Percentiles rank a stretch among this genome's conserved stretches.
Conservation (phyloP, 2,888 invertebrate genomes). For the Caenorhabditis sp. region DNA sequence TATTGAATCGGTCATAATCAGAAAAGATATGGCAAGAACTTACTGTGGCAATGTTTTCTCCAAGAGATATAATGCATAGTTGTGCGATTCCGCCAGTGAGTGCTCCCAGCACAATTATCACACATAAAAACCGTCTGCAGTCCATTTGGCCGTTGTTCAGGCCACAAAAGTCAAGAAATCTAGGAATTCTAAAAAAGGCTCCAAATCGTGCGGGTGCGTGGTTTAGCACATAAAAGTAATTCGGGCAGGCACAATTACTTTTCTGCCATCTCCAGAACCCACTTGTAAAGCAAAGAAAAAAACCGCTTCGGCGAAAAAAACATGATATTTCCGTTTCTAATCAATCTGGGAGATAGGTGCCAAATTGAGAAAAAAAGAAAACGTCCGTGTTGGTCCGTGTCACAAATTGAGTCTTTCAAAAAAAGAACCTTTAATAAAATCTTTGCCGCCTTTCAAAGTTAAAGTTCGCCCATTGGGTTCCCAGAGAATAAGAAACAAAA, state of each 20-base stretch:
- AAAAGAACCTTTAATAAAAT: too few relatives aligned
- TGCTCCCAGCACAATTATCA: not conserved
- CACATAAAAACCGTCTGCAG: not conserved
- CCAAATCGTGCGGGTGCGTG: not conserved
- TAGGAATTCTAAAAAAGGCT: not conserved
- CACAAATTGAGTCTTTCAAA: not conserved
- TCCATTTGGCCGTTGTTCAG: not conserved
- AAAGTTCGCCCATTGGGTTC: too few relatives aligned
- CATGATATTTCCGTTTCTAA: not conserved
- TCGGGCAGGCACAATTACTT: conserved; percentile 6
- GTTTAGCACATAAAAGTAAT: conserved; percentile 2
- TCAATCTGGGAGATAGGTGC: not conserved
- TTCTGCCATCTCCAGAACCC: conserved; percentile 6
- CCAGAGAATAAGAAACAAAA: too few relatives aligned
- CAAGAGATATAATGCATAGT: too few relatives aligned
- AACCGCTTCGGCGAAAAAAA: not conserved
- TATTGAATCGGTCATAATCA: too few relatives aligned
- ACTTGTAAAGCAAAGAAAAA: not conserved
- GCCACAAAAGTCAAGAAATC: not conserved
- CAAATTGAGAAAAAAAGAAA: not conserved
- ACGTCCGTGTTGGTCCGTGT: not conserved
- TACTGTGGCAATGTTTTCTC: too few relatives aligned
- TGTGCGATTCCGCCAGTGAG: not conserved
- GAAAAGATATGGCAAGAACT: too few relatives aligned
- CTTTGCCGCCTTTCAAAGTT: too few relatives aligned